Evolutionary conservation across 2,113 vertebrate genomes (phyloP).

Genomic region (Xiphophorus maculatus): DNA sequence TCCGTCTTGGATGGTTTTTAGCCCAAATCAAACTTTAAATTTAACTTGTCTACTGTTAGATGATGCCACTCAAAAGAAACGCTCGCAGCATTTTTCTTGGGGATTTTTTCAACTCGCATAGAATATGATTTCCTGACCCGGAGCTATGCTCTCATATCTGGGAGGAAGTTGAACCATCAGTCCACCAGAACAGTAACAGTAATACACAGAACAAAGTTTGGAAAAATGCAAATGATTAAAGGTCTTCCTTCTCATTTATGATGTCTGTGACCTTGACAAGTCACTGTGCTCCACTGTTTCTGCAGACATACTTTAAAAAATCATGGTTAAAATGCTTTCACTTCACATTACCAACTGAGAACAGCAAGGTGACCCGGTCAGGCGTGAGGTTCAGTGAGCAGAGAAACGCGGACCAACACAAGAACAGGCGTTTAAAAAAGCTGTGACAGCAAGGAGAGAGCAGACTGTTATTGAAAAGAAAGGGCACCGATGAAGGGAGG

Average conservation of each 20-base stretch:
- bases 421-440: neutral
- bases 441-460: neutral
- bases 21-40: neutral
- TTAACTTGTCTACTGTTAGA: neutral
- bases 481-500: conserved; percentile 7
- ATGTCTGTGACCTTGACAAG: conserved; percentile 15
- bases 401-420: conserved; percentile 1
- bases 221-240: conserved; percentile 1
- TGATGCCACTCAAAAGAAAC: no score
- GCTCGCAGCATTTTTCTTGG: no score
- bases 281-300: neutral
- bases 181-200: neutral
- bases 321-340: conserved; percentile 6
- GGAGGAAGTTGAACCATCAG: neutral
- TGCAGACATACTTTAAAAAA: conserved; percentile 5
- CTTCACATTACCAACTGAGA: conserved; percentile 10
- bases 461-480: neutral
- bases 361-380: conserved; percentile 27
- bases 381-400: conserved; percentile 8
- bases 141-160: neutral
- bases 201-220: neutral
- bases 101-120: neutral
- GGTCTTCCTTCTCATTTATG: neutral
- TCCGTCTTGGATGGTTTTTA: neutral
- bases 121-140: neutral